phyloP scores from a whole-genome alignment of 2,888 invertebrate species.

The Lordiphosa andalusiaca region DNA sequence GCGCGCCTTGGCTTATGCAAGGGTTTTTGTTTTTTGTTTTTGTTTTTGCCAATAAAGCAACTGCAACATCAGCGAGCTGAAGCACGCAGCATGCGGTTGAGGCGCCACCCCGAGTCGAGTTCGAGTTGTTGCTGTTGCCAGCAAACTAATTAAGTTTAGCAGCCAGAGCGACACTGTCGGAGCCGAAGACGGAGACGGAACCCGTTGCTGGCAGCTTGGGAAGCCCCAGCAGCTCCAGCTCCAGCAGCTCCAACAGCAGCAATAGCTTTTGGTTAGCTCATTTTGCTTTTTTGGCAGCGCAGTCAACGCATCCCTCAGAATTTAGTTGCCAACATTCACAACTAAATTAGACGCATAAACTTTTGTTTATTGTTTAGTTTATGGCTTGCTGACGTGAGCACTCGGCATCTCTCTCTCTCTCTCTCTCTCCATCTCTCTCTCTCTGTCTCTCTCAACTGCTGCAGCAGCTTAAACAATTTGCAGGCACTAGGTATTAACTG shows the following conservation, averaged over 20 bases:
- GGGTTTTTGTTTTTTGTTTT: neutral
- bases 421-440: neutral
- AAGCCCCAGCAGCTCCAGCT: no score
- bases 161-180: slow-evolving; percentile 47
- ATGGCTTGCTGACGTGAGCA: slow-evolving; percentile 41
- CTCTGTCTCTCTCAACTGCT: slow-evolving; percentile 4
- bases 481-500: neutral
- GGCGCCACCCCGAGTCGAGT: slow-evolving; percentile 20
- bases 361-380: slow-evolving; percentile 55
- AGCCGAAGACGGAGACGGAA: neutral
- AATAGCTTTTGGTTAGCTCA: slow-evolving; percentile 12
- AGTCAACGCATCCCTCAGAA: slow-evolving; percentile 27
- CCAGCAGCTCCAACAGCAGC: no score
- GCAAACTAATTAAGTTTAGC: slow-evolving; percentile 60
- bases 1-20: slow-evolving; percentile 39
- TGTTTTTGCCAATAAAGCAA: slow-evolving; percentile 33
- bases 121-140: slow-evolving; percentile 22
- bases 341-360: slow-evolving; percentile 56
- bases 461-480: neutral
- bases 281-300: slow-evolving; percentile 29
- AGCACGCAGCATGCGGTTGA: slow-evolving; percentile 41
- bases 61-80: slow-evolving; percentile 12
- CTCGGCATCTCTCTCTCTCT: slow-evolving; percentile 1
- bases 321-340: slow-evolving; percentile 49
- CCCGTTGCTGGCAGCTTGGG: neutral